phyloP scores from a whole-genome alignment of 2,113 vertebrate genomes.

The Carollia perspicillata region DNA sequence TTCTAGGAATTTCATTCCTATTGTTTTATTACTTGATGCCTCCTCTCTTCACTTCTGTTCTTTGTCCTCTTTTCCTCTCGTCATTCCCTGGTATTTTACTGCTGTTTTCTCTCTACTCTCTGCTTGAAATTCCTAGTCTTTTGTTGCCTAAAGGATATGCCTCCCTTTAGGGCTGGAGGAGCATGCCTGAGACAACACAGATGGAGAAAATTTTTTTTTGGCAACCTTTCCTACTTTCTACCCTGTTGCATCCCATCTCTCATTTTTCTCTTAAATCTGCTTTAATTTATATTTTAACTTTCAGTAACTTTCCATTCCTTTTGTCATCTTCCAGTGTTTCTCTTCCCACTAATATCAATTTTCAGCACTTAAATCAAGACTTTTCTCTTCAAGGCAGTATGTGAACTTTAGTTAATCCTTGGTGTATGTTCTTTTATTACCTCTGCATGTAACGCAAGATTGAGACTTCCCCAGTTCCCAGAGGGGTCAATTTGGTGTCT shows the following conservation, averaged over 20 bases:
- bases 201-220: background rate
- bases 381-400: slow-evolving; percentile 62
- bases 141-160: background rate
- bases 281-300: slow-evolving; percentile 40
- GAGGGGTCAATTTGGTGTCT: slow-evolving; percentile 68
- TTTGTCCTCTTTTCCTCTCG: background rate
- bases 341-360: slow-evolving; percentile 58
- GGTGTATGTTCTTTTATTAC: slow-evolving; percentile 42
- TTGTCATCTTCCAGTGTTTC: slow-evolving; percentile 10
- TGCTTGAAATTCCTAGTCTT: background rate
- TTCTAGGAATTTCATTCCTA: background rate
- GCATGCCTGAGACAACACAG: background rate
- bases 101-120: background rate
- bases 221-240: background rate
- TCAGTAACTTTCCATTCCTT: slow-evolving; percentile 50
- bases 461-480: slow-evolving; percentile 47
- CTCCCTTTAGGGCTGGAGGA: background rate
- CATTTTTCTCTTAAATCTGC: background rate
- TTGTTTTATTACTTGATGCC: background rate
- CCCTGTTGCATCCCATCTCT: background rate
- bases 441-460: slow-evolving; percentile 15
- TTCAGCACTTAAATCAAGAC: slow-evolving; percentile 62
- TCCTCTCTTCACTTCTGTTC: background rate
- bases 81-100: background rate
- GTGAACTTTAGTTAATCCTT: slow-evolving; percentile 71